Percentiles rank a stretch among this genome's conserved stretches.
phyloP scores from a whole-genome alignment of 2,113 vertebrate genomes.

The Lanius ludovicianus region DNA sequence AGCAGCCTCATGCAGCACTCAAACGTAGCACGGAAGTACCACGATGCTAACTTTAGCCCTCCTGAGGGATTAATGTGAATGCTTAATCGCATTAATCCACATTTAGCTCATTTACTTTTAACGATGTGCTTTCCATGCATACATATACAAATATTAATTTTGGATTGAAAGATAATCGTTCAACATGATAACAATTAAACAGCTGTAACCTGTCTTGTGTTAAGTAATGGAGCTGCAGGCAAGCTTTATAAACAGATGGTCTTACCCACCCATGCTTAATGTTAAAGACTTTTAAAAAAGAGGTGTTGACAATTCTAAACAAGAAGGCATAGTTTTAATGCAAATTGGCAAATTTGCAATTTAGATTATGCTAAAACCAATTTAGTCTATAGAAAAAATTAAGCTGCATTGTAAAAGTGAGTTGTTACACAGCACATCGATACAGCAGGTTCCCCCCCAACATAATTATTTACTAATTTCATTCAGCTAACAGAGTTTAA shows the following conservation, averaged over 20 bases:
- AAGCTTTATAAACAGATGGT: constrained; percentile 76
- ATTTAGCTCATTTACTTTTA: constrained; percentile 72
- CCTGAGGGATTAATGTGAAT: constrained; percentile 64
- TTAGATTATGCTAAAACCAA: constrained; percentile 73
- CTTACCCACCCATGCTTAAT: constrained; percentile 76
- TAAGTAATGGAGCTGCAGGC: constrained; percentile 73
- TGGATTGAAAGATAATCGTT: constrained; percentile 70
- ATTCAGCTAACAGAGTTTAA: constrained; percentile 70
- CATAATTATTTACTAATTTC: constrained; percentile 79
- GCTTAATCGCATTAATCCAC: constrained; percentile 66
- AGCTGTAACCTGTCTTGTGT: constrained; percentile 77
- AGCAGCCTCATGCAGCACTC: background rate
- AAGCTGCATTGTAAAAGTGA: constrained; percentile 64
- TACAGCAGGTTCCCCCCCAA: constrained; percentile 69
- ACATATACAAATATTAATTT: constrained; percentile 79
- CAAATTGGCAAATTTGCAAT: constrained; percentile 77
- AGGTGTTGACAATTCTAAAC: constrained; percentile 81
- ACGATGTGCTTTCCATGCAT: constrained; percentile 65
- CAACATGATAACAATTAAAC: constrained; percentile 78
- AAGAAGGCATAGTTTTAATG: constrained; percentile 75
- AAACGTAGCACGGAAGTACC: background rate
- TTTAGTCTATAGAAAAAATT: constrained; percentile 71
- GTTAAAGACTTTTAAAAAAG: constrained; percentile 75
- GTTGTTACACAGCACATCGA: constrained; percentile 53
- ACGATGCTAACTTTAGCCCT: constrained; percentile 40